Conservation (phyloP, 2,888 invertebrate genomes). For the Scrobipalpa atriplicella region DNA sequence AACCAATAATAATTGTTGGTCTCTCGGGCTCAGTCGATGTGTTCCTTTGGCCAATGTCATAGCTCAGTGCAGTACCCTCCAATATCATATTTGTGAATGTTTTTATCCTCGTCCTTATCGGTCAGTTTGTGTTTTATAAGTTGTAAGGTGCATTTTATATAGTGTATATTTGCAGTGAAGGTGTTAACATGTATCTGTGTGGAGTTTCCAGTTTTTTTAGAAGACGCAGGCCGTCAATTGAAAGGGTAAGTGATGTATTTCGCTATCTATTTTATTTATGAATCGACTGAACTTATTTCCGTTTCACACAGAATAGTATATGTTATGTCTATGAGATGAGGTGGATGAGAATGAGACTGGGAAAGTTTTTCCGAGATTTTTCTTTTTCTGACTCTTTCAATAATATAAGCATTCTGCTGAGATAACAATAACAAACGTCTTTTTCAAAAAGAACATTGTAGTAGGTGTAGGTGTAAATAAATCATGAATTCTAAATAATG, state of each 20-base stretch:
- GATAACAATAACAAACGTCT: no score
- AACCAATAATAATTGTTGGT: constrained; percentile 33
- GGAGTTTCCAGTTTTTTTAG: constrained; percentile 69
- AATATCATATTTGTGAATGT: constrained; percentile 25
- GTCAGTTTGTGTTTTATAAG: not conserved
- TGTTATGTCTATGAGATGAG: no score
- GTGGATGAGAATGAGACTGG: no score
- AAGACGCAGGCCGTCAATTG: constrained; percentile 56
- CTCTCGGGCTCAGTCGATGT: not conserved
- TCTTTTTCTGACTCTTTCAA: no score
- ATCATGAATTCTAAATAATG: no score
- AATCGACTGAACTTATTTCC: not conserved
- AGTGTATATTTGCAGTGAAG: not conserved
- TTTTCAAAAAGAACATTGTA: no score
- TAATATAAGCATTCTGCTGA: no score
- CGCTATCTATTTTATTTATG: not conserved
- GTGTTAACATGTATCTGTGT: constrained; percentile 62
- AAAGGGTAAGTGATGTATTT: constrained; percentile 56
- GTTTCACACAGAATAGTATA: no score
- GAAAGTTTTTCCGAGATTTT: no score
- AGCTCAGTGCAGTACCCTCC: constrained; percentile 46
- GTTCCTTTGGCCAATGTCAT: constrained; percentile 42
- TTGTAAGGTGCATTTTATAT: not conserved
- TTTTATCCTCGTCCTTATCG: constrained; percentile 27
- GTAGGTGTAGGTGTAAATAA: no score